Percentiles rank a stretch among this genome's conserved stretches.
Conservation (phyloP, 2,888 invertebrate genomes). For the Drosophila diplacantha region DNA sequence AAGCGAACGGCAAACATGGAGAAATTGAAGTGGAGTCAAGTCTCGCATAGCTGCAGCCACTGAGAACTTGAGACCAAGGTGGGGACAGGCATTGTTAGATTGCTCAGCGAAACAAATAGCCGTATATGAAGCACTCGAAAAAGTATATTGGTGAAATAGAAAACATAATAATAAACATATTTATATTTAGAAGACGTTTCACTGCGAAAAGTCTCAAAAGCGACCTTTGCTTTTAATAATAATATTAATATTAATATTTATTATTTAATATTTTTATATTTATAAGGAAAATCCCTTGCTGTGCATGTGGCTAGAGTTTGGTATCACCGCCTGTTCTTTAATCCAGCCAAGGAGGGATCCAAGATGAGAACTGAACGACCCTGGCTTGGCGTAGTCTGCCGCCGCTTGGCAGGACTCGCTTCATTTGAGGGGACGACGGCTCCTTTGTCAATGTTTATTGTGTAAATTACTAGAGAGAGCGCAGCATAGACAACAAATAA, state of each 20-base stretch:
- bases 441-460: constrained; percentile 70
- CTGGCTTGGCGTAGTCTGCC: constrained; percentile 8
- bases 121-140: constrained; percentile 16
- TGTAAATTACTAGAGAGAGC: constrained; percentile 66
- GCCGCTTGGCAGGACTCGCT: constrained; percentile 24
- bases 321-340: constrained; percentile 53
- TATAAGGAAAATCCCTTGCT: not conserved
- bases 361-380: constrained; percentile 24
- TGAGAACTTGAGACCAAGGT: constrained; percentile 42
- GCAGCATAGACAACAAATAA: constrained; percentile 69
- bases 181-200: too few relatives aligned
- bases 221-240: too few relatives aligned
- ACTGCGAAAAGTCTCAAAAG: too few relatives aligned
- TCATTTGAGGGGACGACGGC: constrained; percentile 31
- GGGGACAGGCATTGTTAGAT: constrained; percentile 31
- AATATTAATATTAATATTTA: too few relatives aligned
- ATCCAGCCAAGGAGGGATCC: constrained; percentile 45
- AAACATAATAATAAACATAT: too few relatives aligned
- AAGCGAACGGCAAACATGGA: constrained; percentile 63
- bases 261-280: not conserved
- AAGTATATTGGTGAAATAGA: too few relatives aligned
- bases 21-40: constrained; percentile 60
- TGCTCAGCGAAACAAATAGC: constrained; percentile 15
- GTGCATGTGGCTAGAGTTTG: constrained; percentile 36
- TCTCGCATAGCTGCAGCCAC: constrained; percentile 42